Percentiles rank a stretch among this genome's conserved stretches.
These are phyloP conservation scores for Tadarida brasiliensis DNA, from an alignment of 2,797 vertebrate genomes.

Conservation along the genomic window DNA sequence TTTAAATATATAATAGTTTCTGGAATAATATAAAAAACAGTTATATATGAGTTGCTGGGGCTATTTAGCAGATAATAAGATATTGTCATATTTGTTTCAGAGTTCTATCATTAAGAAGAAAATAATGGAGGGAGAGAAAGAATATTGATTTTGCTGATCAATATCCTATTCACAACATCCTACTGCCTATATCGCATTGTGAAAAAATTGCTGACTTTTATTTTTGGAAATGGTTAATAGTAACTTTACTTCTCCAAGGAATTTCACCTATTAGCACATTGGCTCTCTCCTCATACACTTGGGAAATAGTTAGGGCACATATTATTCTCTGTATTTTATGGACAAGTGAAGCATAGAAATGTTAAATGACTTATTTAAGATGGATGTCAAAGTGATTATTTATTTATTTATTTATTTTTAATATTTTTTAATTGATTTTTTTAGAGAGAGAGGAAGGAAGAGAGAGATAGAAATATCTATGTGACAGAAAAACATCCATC, in stretches of 20 bases:
- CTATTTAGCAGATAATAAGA: neutral
- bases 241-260: conserved; percentile 4
- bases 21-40: neutral
- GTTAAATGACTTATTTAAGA: neutral
- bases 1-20: neutral
- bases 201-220: neutral
- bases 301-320: neutral
- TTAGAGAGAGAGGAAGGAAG: too few species aligned
- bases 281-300: neutral
- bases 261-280: neutral
- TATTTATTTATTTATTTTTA: too few species aligned
- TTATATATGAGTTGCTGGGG: neutral
- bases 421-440: too few species aligned
- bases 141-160: neutral
- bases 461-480: too few species aligned
- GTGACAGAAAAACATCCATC: too few species aligned
- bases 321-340: neutral
- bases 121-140: neutral
- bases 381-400: neutral
- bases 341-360: neutral
- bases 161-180: neutral
- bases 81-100: neutral
- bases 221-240: conserved; percentile 27
- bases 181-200: neutral
- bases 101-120: neutral